Percentiles rank a stretch among this genome's conserved stretches.
These are phyloP conservation scores for Heliconius hewitsoni DNA, from an alignment of 1,140 invertebrate genomes.

Conservation along the genomic window DNA sequence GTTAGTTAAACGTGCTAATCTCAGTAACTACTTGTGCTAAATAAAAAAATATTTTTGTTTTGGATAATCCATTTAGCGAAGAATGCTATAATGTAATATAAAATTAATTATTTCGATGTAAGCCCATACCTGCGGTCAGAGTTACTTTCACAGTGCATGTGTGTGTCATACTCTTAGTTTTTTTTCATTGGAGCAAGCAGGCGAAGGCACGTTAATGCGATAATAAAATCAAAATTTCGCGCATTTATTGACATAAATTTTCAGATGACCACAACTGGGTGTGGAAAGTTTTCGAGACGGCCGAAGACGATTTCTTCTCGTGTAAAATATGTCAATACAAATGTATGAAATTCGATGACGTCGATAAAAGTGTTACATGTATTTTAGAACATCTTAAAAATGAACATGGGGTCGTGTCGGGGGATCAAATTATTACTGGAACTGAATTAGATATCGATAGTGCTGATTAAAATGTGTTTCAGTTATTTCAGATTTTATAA, in stretches of 20 bases:
- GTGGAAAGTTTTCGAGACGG: slow-evolving; percentile 68
- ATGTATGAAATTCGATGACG: slow-evolving; percentile 52
- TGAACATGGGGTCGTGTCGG: slow-evolving; percentile 63
- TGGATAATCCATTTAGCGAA: no score
- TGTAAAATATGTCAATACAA: slow-evolving; percentile 71
- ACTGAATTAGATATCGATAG: slow-evolving; percentile 48
- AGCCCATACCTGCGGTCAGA: no score
- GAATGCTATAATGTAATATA: no score
- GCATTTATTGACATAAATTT: slow-evolving; percentile 22
- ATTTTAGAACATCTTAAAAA: slow-evolving; percentile 60
- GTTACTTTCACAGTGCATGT: no score
- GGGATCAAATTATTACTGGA: slow-evolving; percentile 68
- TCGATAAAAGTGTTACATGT: slow-evolving; percentile 48
- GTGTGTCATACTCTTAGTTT: no score
- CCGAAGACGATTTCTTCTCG: slow-evolving; percentile 52
- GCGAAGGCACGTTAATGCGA: no score
- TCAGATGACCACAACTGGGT: slow-evolving; percentile 65
- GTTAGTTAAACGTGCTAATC: no score
- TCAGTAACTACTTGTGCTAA: no score
- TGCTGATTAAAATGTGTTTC: slow-evolving; percentile 28
- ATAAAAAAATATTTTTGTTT: no score
- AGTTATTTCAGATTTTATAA: neutral
- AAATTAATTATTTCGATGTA: no score
- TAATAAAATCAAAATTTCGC: no score
- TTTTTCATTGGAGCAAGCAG: no score